Evolutionary conservation across 1,140 invertebrate genomes (phyloP).

Genomic region (Cyclina sinensis): DNA sequence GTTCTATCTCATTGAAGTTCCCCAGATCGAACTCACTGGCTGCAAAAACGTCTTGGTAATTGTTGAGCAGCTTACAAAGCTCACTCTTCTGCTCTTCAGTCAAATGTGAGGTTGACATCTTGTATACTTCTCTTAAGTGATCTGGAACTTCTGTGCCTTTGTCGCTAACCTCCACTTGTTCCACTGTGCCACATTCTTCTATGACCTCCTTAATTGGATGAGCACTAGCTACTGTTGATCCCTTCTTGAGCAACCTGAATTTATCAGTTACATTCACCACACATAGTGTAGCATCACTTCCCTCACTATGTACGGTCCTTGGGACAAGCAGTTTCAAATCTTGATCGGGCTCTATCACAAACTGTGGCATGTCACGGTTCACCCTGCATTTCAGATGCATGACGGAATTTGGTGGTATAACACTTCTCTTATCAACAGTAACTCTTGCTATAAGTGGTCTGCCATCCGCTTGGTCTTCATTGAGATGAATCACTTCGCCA

Average conservation of each 20-base stretch:
- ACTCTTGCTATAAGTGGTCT: neutral
- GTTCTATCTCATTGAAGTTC: slow-evolving; percentile 31
- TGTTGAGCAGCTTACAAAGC: neutral
- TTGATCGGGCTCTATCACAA: neutral
- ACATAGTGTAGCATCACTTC: neutral
- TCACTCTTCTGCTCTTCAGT: neutral
- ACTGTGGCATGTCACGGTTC: neutral
- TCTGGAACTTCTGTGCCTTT: neutral
- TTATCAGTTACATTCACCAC: neutral
- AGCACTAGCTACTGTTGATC: neutral
- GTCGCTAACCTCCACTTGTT: neutral
- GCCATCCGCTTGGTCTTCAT: neutral
- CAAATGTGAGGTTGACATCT: neutral
- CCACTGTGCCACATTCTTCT: neutral
- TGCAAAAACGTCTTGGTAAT: slow-evolving; percentile 31
- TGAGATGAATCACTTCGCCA: neutral
- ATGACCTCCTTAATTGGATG: neutral
- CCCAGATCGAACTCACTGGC: slow-evolving; percentile 34
- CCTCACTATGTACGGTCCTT: neutral
- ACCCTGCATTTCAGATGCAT: neutral
- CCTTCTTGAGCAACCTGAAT: neutral
- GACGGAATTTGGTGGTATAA: slow-evolving; percentile 4
- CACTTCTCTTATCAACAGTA: neutral
- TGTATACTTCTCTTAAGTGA: neutral
- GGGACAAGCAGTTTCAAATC: neutral